phyloP scores from a whole-genome alignment of 2,797 vertebrate genomes.

The Vespertilio murinus region DNA sequence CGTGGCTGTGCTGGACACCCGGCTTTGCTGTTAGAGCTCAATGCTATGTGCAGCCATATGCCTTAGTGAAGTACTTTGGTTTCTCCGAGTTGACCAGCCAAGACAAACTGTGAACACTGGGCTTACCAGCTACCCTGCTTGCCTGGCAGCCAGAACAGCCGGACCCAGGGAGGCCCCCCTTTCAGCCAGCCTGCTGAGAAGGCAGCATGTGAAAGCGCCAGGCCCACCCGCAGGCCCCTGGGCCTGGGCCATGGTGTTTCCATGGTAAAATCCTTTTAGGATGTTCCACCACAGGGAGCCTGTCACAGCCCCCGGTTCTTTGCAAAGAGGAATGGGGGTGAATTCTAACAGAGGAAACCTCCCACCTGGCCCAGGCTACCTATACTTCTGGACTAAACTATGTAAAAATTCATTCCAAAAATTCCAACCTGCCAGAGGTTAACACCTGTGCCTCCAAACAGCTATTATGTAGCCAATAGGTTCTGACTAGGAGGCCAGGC shows the following conservation, averaged over 20 bases:
- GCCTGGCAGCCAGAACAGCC: neutral
- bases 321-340: neutral
- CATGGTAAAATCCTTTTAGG: conserved; percentile 20
- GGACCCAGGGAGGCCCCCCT: neutral
- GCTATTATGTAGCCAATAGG: neutral
- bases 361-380: neutral
- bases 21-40: neutral
- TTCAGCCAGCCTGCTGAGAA: neutral
- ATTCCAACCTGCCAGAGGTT: neutral
- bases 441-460: neutral
- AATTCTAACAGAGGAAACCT: neutral
- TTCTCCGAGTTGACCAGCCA: neutral
- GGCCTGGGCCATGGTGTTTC: neutral
- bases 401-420: conserved; percentile 13
- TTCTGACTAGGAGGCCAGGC: neutral
- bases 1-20: neutral
- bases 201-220: neutral
- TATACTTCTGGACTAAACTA: conserved; percentile 2
- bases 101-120: neutral
- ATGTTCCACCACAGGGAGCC: neutral
- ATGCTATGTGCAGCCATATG: neutral
- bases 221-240: neutral
- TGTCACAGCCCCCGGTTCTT: neutral
- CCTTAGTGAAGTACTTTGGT: neutral
- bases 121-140: neutral